phyloP scores from a whole-genome alignment of 92 coral and sea anemone genomes.

The Nematostella vectensis region DNA sequence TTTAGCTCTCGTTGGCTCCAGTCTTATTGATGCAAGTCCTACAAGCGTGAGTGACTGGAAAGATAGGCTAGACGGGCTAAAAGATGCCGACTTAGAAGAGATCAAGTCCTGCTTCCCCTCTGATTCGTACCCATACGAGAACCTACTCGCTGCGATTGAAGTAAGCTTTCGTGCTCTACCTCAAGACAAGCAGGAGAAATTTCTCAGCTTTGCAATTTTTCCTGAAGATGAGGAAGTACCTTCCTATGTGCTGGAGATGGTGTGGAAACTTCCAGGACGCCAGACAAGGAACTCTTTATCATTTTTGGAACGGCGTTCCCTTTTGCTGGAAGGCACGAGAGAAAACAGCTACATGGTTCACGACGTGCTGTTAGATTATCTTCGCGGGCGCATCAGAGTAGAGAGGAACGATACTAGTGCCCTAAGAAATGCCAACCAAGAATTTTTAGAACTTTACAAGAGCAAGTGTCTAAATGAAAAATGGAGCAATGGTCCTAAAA shows the following conservation, averaged over 20 bases:
- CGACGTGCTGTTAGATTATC: conserved; percentile 45
- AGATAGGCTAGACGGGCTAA: conserved; percentile 40
- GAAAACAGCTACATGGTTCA: conserved; percentile 30
- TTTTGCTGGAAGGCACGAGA: conserved; percentile 39
- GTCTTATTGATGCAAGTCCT: conserved; percentile 23
- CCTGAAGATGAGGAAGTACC: conserved; percentile 56
- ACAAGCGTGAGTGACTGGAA: conserved; percentile 25
- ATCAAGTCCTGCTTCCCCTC: conserved; percentile 39
- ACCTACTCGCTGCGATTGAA: conserved; percentile 51
- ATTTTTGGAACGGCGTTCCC: conserved; percentile 34
- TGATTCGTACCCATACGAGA: conserved; percentile 44
- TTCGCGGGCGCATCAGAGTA: conserved; percentile 30
- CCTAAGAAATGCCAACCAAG: conserved; percentile 9
- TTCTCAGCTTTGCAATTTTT: conserved; percentile 39
- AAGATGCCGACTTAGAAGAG: conserved; percentile 44
- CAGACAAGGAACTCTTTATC: conserved; percentile 21
- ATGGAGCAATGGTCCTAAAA: conserved; percentile 40
- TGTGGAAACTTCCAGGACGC: conserved; percentile 28
- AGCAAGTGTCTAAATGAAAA: conserved; percentile 15
- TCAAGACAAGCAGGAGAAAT: conserved; percentile 15
- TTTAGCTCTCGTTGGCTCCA: conserved; percentile 43
- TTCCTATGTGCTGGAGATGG: conserved; percentile 36
- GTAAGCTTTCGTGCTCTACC: conserved; percentile 36
- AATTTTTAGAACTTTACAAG: conserved; percentile 16
- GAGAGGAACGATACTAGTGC: conserved; percentile 13